Conservation (phyloP, 1,140 invertebrate species). For the Acromyrmex heyeri region DNA sequence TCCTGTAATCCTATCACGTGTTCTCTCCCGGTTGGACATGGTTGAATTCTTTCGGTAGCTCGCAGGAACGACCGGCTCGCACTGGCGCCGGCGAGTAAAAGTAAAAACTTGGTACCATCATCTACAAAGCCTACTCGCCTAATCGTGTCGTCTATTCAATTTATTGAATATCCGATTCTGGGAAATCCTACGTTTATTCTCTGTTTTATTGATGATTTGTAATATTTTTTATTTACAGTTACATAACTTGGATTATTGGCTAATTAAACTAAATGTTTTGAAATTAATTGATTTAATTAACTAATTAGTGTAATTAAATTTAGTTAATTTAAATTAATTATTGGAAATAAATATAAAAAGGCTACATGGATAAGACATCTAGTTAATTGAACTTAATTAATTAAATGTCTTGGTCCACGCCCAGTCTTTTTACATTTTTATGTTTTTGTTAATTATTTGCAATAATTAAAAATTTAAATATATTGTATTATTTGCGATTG, state of each 20-base stretch:
- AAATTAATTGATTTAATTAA: background rate
- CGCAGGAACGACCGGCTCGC: background rate
- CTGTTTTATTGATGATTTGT: background rate
- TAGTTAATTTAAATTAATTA: too few relatives aligned
- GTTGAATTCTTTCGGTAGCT: constrained; percentile 38
- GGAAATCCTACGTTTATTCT: background rate
- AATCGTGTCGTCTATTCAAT: background rate
- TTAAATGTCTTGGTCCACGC: background rate
- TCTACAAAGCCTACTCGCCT: background rate
- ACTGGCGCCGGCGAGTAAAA: background rate
- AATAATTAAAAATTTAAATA: background rate
- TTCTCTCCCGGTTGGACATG: background rate
- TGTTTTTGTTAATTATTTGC: background rate
- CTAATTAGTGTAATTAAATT: too few relatives aligned
- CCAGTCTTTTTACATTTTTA: background rate
- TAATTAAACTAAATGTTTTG: background rate
- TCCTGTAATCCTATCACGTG: constrained; percentile 48
- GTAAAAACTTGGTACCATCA: background rate
- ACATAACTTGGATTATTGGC: background rate
- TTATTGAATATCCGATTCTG: background rate
- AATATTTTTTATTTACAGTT: background rate
- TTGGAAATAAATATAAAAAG: too few relatives aligned
- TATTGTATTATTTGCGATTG: background rate
- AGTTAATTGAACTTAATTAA: too few relatives aligned
- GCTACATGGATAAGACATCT: too few relatives aligned